Base-by-base conservation (phyloP, 2,888 invertebrate species). In the Drosophila mulleri region DNA sequence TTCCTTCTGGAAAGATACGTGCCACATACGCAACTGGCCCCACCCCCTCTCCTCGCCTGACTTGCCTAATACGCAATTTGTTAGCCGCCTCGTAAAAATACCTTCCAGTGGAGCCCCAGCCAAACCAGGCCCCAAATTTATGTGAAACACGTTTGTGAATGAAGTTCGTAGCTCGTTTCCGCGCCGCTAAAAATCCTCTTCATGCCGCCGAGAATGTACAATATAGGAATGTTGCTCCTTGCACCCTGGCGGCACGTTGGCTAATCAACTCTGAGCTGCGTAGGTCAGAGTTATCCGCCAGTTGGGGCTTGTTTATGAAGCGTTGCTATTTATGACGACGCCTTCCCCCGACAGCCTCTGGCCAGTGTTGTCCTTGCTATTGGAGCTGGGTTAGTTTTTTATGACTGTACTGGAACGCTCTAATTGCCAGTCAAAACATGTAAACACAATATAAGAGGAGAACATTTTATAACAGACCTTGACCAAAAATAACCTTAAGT, bases 71-170 rank as follows among this genome's bases (percentile, higher is more conserved):
- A 59, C 64, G 68, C 82, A 74, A 66, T 87, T 75, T 73, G 68
- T 73, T 67, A 64, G 54, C 59, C 58, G 64, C 57, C 35, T 73
- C 77, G 75, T 71, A 72, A 75, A 80, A 71, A 67, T 53, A 42
- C 76, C 76, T 78, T 74, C 70, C 78, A 81, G 75, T 67, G 48
- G 44, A 58, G 57, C 20, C 39, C 37, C 37, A 47, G 45, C 16
- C 8, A 39, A 12, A 35, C 57, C 29, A 37, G 52, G 18, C 8
- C 45, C 23, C 14, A 29, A 48, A 57, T 68, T 41, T 67, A 54
- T 48, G 67, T 20, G 54, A n/a, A 59, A 45, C 58, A 67, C 62
- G 73, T 83, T 88, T 86, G 83, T 84, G 89, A 88, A 88, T 84
- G 87, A 88, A 84, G 75, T 73, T 71, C 59, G 35, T 47, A 67